A percentile compares a stretch with the other conserved stretches of the same genome.
Conservation (phyloP, 2,113 vertebrate genomes). For the Rutilus rutilus region DNA sequence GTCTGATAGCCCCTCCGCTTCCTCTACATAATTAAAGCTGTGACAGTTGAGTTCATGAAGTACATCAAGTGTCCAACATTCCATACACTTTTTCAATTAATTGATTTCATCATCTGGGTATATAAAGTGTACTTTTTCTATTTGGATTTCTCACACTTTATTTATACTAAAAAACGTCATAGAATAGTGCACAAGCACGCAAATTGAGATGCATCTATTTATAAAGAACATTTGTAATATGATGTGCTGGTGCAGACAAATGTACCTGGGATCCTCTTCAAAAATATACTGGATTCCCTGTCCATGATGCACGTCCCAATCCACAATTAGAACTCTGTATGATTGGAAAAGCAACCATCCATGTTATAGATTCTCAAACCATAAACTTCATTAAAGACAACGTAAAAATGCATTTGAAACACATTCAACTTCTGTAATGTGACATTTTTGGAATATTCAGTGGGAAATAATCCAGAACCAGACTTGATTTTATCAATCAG, state of each 20-base stretch:
- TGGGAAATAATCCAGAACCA: neutral
- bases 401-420: neutral
- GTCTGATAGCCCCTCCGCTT: no score
- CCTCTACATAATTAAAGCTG: no score
- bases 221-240: neutral
- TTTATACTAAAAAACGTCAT: no score
- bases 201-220: neutral
- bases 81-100: no score
- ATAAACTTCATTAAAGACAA: conserved; percentile 15
- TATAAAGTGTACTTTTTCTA: no score
- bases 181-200: no score
- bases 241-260: neutral
- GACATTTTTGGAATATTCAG: neutral
- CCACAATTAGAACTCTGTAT: conserved; percentile 85
- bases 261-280: conserved; percentile 86
- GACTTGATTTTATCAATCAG: neutral
- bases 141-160: no score
- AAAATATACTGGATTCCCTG: conserved; percentile 86
- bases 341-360: neutral
- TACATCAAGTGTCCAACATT: no score
- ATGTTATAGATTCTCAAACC: neutral
- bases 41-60: no score
- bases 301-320: conserved; percentile 91
- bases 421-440: neutral
- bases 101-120: no score